Evolutionary conservation across 1,140 invertebrate genomes (phyloP), one percentile per base, ranked within the genome.

Genomic region (Psilanteris sp.): DNA sequence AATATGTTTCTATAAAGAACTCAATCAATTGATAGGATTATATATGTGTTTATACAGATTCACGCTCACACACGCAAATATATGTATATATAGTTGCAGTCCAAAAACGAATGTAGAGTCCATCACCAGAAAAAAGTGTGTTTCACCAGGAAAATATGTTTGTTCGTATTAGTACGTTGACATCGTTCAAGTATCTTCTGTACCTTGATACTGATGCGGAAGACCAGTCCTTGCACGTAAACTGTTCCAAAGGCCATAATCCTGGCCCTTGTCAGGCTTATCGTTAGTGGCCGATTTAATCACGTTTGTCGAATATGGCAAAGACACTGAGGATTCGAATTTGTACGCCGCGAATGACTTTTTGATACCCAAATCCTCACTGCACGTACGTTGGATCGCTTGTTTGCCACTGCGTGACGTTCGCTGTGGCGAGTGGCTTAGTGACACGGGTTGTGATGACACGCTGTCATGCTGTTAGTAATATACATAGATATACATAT

Each of bases 131-230:
- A 37, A 50, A 36, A 14, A 44, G n/a, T n/a, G n/a, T n/a, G n/a
- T n/a, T n/a, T 24, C 32, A 61, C 10, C n/a, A n/a, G n/a, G n/a
- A n/a, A n/a, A n/a, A n/a, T n/a, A n/a, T 37, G 14, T 39, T 44
- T 61, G 20, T n/a, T 52, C 37, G 41, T 44, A 43, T 70, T 70
- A 59, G 14, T 70, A 34, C 31, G 26, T 18, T 41, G n/a, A 36
- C 59, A 46, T 44, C 50, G 55, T 83, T 84, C 74, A 86, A 55
- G 67, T 81, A 36, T 85, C 81, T 76, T 84, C 82, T 83, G 81
- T 86, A 86, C 85, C 85, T 86, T 83, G 85, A 85, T 86, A 85
- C 79, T 85, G 85, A 80, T 85, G 83, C 61, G 80, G 80, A 36
- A 85, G 74, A 67, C 82, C 83, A 57, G 72, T 84, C 78, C 84